Evolutionary conservation across 2,797 vertebrate genomes (phyloP).

Genomic region (Gouania willdenowi): DNA sequence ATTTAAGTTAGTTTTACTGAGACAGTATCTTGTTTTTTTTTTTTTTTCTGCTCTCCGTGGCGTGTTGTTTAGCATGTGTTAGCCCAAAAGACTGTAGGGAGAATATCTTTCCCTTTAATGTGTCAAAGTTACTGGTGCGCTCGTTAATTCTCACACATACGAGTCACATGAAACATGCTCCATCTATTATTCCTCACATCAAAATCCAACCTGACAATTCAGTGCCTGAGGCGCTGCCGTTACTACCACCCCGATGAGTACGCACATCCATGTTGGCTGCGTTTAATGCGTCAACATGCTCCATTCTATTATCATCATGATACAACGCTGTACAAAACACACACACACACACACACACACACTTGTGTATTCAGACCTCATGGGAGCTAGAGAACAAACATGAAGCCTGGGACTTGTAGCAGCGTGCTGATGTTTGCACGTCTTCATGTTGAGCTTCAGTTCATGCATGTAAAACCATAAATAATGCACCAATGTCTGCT

Average conservation of each 20-base stretch:
- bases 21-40: not conserved
- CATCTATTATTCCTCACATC: not conserved
- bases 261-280: no score
- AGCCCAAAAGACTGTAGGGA: no score
- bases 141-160: not conserved
- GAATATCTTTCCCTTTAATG: not conserved
- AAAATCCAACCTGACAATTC: not conserved
- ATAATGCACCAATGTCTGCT: no score
- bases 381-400: slow-evolving; percentile 2
- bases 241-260: no score
- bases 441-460: no score
- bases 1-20: no score
- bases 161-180: not conserved
- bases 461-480: not conserved
- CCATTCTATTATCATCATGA: no score
- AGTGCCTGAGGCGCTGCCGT: not conserved
- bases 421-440: no score
- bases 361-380: slow-evolving; percentile 1
- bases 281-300: no score
- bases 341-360: not conserved
- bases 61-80: not conserved
- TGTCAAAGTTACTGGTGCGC: not conserved
- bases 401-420: slow-evolving; percentile 11
- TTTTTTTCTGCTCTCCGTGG: no score
- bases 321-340: slow-evolving; percentile 4